Evolutionary conservation across 2,888 invertebrate genomes (phyloP).

Genomic region (Microplitis manilae): DNA sequence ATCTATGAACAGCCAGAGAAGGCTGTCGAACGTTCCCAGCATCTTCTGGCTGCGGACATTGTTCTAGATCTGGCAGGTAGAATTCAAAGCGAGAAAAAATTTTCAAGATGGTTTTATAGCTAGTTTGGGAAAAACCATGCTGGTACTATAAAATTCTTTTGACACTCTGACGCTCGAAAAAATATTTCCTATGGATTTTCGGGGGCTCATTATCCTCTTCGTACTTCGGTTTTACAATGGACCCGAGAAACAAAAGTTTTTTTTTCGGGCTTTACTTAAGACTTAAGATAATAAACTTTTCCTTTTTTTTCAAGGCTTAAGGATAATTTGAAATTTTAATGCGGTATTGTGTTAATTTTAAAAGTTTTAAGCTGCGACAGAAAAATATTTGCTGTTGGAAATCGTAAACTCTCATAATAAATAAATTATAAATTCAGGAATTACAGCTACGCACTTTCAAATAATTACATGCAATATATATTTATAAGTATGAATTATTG

Average conservation of each 20-base stretch:
- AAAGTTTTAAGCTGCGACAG: not conserved
- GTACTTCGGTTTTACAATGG: no score
- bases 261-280: not conserved
- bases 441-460: no score
- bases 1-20: not conserved
- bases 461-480: no score
- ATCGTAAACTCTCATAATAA: not conserved
- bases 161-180: not conserved
- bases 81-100: not conserved
- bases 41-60: not conserved
- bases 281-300: not conserved
- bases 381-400: not conserved
- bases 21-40: not conserved
- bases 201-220: no score
- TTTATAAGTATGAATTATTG: no score
- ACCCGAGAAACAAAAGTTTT: not conserved
- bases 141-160: slow-evolving; percentile 20
- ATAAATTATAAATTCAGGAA: not conserved
- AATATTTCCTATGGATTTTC: no score
- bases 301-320: not conserved
- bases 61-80: slow-evolving; percentile 14
- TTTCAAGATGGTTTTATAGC: not conserved
- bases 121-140: slow-evolving; percentile 3
- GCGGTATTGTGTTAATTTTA: not conserved
- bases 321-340: not conserved